phyloP scores from a whole-genome alignment of 2,888 invertebrate species.

The Morpho deidamia region DNA sequence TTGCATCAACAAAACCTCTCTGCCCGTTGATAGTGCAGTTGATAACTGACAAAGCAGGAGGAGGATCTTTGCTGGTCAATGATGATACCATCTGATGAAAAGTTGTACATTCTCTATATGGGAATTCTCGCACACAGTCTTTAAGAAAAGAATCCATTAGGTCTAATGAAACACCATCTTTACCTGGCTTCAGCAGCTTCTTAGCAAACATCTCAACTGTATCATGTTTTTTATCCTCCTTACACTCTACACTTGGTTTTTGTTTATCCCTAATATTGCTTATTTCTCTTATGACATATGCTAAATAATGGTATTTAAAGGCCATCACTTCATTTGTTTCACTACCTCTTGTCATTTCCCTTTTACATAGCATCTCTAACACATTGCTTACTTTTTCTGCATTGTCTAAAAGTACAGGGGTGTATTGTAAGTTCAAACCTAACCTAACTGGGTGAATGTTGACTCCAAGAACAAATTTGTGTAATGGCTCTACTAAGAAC shows the following conservation, averaged over 20 bases:
- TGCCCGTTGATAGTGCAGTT: slow-evolving; percentile 93
- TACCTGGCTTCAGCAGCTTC: slow-evolving; percentile 86
- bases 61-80: slow-evolving; percentile 85
- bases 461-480: slow-evolving; percentile 91
- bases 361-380: slow-evolving; percentile 89
- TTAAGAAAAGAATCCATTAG: slow-evolving; percentile 86
- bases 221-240: slow-evolving; percentile 80
- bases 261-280: slow-evolving; percentile 83
- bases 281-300: slow-evolving; percentile 85
- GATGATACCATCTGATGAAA: slow-evolving; percentile 91
- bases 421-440: slow-evolving; percentile 86
- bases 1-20: slow-evolving; percentile 85
- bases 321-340: slow-evolving; percentile 95
- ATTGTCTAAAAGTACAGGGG: slow-evolving; percentile 85
- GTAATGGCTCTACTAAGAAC: slow-evolving; percentile 85
- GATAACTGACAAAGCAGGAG: slow-evolving; percentile 81
- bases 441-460: slow-evolving; percentile 92
- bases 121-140: slow-evolving; percentile 93
- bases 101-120: slow-evolving; percentile 92
- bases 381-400: slow-evolving; percentile 86
- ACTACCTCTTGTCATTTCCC: slow-evolving; percentile 88
- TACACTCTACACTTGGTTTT: slow-evolving; percentile 64
- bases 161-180: slow-evolving; percentile 82
- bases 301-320: slow-evolving; percentile 91
- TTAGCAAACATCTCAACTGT: slow-evolving; percentile 86